These are phyloP conservation scores for Hyposoter didymator DNA, from an alignment of 2,888 invertebrate genomes.

Conservation along the genomic window DNA sequence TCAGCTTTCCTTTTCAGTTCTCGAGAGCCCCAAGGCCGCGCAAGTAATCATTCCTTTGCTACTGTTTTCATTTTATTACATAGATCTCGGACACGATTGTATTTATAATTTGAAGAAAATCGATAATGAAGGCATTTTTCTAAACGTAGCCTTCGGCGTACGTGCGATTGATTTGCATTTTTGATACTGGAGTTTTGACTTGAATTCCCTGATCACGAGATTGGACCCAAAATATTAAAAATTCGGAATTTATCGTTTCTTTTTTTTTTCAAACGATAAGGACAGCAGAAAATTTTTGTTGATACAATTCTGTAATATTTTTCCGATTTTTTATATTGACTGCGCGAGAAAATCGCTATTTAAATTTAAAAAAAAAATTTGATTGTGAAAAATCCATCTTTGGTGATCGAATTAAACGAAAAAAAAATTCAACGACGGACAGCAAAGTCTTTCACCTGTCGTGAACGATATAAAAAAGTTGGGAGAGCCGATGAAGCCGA, in stretches of 20 bases:
- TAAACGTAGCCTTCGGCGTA: not conserved
- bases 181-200: not conserved
- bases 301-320: not conserved
- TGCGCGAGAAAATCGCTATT: too few species aligned
- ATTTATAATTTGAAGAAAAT: too few species aligned
- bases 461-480: not conserved
- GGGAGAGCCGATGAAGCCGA: not conserved
- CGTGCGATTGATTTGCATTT: not conserved
- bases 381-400: not conserved
- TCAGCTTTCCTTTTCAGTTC: constrained; percentile 4
- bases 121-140: not conserved
- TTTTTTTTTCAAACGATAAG: too few species aligned
- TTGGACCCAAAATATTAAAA: too few species aligned
- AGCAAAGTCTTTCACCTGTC: not conserved
- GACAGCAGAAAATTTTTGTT: not conserved
- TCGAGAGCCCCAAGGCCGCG: not conserved
- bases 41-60: not conserved
- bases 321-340: too few species aligned
- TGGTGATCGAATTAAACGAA: too few species aligned
- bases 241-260: too few species aligned
- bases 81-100: not conserved
- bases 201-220: too few species aligned
- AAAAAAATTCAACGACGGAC: not conserved
- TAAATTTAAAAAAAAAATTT: too few species aligned
- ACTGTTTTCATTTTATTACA: not conserved